These are phyloP conservation scores for Protula sp. DNA, from an alignment of 2,888 invertebrate genomes.

Conservation along the genomic window DNA sequence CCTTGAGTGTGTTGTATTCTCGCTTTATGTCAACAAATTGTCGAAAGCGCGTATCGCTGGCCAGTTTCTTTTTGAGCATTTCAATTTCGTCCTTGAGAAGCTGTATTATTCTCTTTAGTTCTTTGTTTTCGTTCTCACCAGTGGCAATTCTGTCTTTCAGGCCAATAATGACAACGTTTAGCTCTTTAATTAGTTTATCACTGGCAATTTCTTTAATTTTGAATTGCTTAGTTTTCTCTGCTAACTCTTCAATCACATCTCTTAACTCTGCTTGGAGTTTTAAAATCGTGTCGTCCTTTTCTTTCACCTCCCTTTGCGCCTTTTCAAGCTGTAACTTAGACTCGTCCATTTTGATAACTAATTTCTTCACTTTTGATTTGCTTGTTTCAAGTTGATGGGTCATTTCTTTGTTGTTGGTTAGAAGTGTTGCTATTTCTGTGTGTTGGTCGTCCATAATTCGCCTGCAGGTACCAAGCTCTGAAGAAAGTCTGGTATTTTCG, in stretches of 20 bases:
- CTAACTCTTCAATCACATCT: not conserved
- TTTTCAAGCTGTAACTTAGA: not conserved
- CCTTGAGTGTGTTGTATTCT: constrained; percentile 12
- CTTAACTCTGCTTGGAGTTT: not conserved
- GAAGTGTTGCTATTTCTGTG: not conserved
- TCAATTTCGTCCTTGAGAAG: constrained; percentile 9
- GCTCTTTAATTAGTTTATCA: not conserved
- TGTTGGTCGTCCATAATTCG: not conserved
- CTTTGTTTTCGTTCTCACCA: not conserved
- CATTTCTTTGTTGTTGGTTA: not conserved
- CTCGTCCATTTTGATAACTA: not conserved
- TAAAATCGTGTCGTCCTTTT: not conserved
- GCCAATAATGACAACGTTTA: not conserved
- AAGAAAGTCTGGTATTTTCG: not conserved
- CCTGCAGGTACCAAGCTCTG: not conserved
- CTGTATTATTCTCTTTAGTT: constrained; percentile 1
- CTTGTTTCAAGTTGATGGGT: not conserved
- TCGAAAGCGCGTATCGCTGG: constrained; percentile 12
- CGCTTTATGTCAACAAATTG: constrained; percentile 18
- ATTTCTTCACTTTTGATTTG: not conserved
- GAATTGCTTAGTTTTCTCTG: not conserved
- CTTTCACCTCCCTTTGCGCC: not conserved
- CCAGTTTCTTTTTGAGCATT: constrained; percentile 5
- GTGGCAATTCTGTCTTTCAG: not conserved
- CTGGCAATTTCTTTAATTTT: not conserved